Conservation (phyloP, 1,140 invertebrate species). For the Diabrotica virgifera region DNA sequence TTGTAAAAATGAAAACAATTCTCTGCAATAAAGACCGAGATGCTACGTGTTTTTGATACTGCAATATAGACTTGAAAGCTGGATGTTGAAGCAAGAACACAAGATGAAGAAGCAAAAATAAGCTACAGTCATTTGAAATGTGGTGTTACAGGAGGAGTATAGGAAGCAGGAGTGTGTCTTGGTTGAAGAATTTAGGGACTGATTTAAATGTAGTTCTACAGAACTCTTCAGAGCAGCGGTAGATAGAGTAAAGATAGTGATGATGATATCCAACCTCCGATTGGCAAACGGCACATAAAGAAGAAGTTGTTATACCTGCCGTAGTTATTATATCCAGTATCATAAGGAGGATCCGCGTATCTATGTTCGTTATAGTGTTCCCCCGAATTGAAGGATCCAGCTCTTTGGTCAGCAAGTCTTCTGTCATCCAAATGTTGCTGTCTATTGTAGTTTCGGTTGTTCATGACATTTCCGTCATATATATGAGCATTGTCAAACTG, state of each 20-base stretch:
- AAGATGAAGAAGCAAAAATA: no score
- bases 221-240: no score
- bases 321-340: slow-evolving; percentile 9
- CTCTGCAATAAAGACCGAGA: no score
- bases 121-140: no score
- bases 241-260: no score
- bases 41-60: no score
- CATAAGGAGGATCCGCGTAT: slow-evolving; percentile 35
- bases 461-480: slow-evolving; percentile 49
- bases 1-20: no score
- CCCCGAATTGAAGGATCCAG: slow-evolving; percentile 51
- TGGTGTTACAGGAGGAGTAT: not conserved
- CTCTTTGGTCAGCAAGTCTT: slow-evolving; percentile 47
- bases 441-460: slow-evolving; percentile 52
- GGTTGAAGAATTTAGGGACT: not conserved
- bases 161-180: slow-evolving; percentile 1
- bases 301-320: slow-evolving; percentile 7
- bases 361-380: slow-evolving; percentile 45
- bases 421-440: slow-evolving; percentile 55
- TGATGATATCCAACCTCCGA: no score
- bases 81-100: no score
- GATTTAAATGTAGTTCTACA: not conserved
- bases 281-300: not conserved
- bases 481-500: slow-evolving; percentile 53
- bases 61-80: no score